Evolutionary conservation across 2,888 invertebrate species (phyloP), one percentile per base, ranked within the genome.

Genomic region (Zygothrica quintamaculata): DNA sequence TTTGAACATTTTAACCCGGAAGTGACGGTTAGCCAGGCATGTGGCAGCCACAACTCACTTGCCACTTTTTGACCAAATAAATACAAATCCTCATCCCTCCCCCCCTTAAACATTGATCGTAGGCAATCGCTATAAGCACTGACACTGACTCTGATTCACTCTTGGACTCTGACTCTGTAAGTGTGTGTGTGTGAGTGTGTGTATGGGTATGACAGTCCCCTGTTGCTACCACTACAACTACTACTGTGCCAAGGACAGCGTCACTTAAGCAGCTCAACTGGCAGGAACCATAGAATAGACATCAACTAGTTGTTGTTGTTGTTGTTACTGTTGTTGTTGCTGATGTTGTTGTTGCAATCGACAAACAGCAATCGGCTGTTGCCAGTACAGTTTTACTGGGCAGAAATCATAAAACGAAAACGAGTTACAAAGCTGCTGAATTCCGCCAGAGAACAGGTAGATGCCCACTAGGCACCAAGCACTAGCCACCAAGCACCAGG

Each of bases 381-480:
- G 37, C 22, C 46, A 46, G 74, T 78, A 70, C 79, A 75, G 76
- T 74, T 73, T 46, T 72, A 39, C 68, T 55, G 37, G 53, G 65
- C 74, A 74, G 52, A 81, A 79, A 84, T 81, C 80, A 81, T 81
- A 81, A 81, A 81, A 87, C 65, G 87, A 81, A 81, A 87, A 81
- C 80, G 87, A 81, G 80, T 81, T 81, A 84, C 80, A 84, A 70
- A 71, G n/a, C 82, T 65, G 77, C 84, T 74, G 71, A 74, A 76
- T 76, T 75, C 82, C 78, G 69, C 58, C 72, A 48, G 50, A 37
- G 18, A 53, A 48, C 48, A 59, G 64, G 74, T 74, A 47, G 43
- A 25, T 3, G 18, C 18, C 18, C 5, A 22, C n/a, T n/a, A n/a
- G n/a, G n/a, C n/a, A n/a, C n/a, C n/a, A n/a, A n/a, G n/a, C n/a